Percentiles rank a stretch among this genome's conserved stretches.
Evolutionary conservation across 2,888 invertebrate species (phyloP).

Genomic region (Chrysodeixis includens): DNA sequence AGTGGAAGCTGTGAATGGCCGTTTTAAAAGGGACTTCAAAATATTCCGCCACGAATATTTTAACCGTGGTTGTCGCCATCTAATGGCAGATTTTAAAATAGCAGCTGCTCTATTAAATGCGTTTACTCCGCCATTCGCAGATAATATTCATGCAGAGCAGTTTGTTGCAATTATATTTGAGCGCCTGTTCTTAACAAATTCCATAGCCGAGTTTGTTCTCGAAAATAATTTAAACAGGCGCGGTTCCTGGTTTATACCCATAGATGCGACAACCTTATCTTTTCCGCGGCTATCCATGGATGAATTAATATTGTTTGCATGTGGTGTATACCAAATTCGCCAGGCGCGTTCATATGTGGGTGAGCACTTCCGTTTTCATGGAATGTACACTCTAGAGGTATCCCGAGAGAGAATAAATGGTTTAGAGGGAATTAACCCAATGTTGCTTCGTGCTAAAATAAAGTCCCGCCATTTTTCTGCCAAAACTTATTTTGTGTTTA

Average conservation of each 20-base stretch:
- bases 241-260: conserved; percentile 19
- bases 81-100: no score
- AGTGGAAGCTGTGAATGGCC: conserved; percentile 34
- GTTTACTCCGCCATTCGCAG: conserved; percentile 25
- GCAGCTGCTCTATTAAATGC: conserved; percentile 39
- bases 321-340: conserved; percentile 10
- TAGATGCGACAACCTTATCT: conserved; percentile 30
- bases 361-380: conserved; percentile 12
- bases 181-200: conserved; percentile 14
- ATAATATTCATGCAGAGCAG: conserved; percentile 28
- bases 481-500: conserved; percentile 25
- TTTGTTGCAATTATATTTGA: conserved; percentile 13
- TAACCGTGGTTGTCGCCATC: conserved; percentile 28
- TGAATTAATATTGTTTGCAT: conserved; percentile 17
- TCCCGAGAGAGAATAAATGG: conserved; percentile 11
- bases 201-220: neutral
- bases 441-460: conserved; percentile 21
- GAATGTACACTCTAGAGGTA: conserved; percentile 14
- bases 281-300: conserved; percentile 31
- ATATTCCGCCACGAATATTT: conserved; percentile 38
- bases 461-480: conserved; percentile 23
- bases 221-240: conserved; percentile 25
- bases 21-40: conserved; percentile 37
- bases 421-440: conserved; percentile 14
- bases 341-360: conserved; percentile 13